phyloP scores from a whole-genome alignment of 2,797 vertebrate species.

The Phaenicophaeus curvirostris region DNA sequence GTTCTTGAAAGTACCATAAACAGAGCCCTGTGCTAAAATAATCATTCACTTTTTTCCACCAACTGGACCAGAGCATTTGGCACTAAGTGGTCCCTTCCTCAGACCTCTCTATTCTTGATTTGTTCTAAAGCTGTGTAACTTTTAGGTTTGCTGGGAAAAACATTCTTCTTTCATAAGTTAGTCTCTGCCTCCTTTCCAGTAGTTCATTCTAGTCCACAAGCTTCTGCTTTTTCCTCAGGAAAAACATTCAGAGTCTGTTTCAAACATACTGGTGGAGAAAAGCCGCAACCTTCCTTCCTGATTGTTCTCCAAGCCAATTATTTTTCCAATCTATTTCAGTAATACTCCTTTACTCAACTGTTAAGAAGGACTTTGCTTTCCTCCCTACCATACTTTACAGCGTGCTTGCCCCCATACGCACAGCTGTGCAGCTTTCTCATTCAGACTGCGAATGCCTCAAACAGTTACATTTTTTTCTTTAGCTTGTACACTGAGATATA shows the following conservation, averaged over 20 bases:
- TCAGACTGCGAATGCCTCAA: neutral
- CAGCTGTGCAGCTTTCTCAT: neutral
- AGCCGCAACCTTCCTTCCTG: neutral
- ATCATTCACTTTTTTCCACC: neutral
- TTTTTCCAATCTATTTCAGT: neutral
- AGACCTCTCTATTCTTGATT: neutral
- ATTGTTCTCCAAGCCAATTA: neutral
- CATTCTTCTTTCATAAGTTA: neutral
- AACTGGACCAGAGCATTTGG: neutral
- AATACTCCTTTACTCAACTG: neutral
- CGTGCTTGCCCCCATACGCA: neutral
- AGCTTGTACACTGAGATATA: neutral
- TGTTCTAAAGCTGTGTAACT: neutral
- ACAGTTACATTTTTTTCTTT: neutral
- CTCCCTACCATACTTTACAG: neutral
- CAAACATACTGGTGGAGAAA: neutral
- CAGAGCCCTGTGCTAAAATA: neutral
- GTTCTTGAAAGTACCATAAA: neutral
- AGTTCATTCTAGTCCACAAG: neutral
- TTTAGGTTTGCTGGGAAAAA: neutral
- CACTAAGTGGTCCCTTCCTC: neutral
- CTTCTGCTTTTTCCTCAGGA: neutral
- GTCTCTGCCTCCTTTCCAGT: neutral
- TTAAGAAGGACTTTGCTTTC: neutral
- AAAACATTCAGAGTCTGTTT: neutral